Evolutionary conservation across 2,113 vertebrate genomes (phyloP), one percentile per base, ranked within the genome.

Genomic region (Alosa alosa): DNA sequence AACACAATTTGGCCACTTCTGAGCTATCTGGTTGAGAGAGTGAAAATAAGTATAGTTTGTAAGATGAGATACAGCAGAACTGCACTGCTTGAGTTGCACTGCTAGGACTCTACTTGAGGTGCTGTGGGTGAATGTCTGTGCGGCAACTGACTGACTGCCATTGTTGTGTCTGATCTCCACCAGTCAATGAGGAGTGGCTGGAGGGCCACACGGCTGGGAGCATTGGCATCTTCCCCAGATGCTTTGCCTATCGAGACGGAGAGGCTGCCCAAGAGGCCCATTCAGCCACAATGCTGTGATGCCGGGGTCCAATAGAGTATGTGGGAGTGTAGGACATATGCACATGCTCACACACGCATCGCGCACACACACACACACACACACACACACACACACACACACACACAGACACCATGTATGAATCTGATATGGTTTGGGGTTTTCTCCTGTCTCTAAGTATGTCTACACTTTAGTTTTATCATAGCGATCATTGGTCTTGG

Each of bases 171-270:
- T 72, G 64, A 3, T 36, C 25, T 72, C 89, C 78, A 82, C 44
- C 91, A 98, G 97, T 99, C 86, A 97, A 98, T 0, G 93, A 96
- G 5, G 96, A 96, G 6, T 98, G 97, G 97, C 91, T 98, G 44
- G 98, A 99, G 89, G 97, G 97, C 83, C 86, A 90, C 90, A 93
- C 92, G 36, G 95, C 94, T 1, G 96, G 97, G 88, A 91, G 87
- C 0, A 90, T 95, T 0, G 97, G 97, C 45, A 97, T 98, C 88
- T 98, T 99, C 89, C 98, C 98, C 60, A 94, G 92, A 45, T 96
- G 96, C 93, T 98, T 97, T n/a, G 95, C 95, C 85, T 94, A 90
- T 86, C 93, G 83, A 60, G 93, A 95, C 0, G 20, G 81, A 22
- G 46, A 82, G 18, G 31, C 1, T 31, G 36, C 10, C 11, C 10